phyloP scores from a whole-genome alignment of 1,140 invertebrate species.

The Neotoxoptera formosana region DNA sequence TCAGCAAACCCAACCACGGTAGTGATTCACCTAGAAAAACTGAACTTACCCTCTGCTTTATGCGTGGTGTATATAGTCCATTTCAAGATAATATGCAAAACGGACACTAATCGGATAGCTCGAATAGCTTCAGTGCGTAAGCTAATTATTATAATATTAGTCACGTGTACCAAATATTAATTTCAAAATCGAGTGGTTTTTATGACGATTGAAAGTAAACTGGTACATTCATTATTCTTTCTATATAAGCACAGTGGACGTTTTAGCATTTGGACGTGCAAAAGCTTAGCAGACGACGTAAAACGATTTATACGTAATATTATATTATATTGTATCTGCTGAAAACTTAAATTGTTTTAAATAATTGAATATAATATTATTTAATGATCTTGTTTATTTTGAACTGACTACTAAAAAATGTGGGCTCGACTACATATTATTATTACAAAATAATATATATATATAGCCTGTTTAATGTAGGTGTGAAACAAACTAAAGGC shows the following conservation, averaged over 20 bases:
- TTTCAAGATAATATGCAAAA: neutral
- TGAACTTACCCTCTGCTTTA: neutral
- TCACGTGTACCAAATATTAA: too few relatives aligned
- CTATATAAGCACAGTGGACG: neutral
- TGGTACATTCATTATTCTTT: neutral
- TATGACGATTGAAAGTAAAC: neutral
- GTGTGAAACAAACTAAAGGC: too few relatives aligned
- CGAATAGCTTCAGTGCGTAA: neutral
- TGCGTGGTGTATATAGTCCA: neutral
- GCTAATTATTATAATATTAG: neutral
- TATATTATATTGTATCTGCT: neutral
- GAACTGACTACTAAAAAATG: too few relatives aligned
- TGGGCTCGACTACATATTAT: too few relatives aligned
- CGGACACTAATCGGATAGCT: neutral
- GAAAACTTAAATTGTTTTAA: too few relatives aligned
- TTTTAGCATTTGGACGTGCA: too few relatives aligned
- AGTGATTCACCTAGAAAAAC: neutral
- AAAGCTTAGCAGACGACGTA: too few relatives aligned
- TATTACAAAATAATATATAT: too few relatives aligned
- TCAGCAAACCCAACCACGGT: neutral
- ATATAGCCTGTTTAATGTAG: too few relatives aligned
- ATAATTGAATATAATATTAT: too few relatives aligned
- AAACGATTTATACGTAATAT: neutral
- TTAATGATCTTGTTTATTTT: too few relatives aligned
- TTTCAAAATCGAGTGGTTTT: neutral